Evolutionary conservation across 1,140 invertebrate species (phyloP), one percentile per base, ranked within the genome.

Genomic region (Acromyrmex charruanus): DNA sequence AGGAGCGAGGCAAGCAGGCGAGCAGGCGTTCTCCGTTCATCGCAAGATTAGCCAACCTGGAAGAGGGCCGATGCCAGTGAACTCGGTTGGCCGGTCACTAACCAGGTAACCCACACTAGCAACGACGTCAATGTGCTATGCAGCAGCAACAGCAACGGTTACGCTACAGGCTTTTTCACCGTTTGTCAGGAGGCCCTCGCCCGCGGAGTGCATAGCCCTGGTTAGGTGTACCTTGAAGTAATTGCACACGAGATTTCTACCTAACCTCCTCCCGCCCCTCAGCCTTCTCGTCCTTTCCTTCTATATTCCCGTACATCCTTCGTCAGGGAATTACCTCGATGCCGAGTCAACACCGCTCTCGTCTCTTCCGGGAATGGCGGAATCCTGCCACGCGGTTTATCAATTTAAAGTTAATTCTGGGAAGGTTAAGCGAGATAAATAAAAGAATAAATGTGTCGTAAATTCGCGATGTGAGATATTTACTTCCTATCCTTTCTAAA

Each of bases 31-130:
- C 85, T 89, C 87, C 88, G 87, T 89, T 91, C 88, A 89, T 91
- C 89, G 90, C 91, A 87, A 94, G 95, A 95, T 95, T 95, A 95
- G 94, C 94, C 92, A 94, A 94, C 91, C 93, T 94, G 93, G 93
- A 94, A 94, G 94, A 93, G 94, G 94, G 92, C 94, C 93, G 94
- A 94, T 95, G 95, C 94, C 95, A 95, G 95, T 95, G 95, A 95
- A 95, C 95, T 95, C 94, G 94, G 95, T 95, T 95, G 95, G 94
- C 94, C 95, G 95, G 95, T 95, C 95, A 95, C 94, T 95, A 95
- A 95, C 95, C 95, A 95, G 95, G 95, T 95, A 95, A 95, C 95
- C 95, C 95, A 95, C 94, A 95, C 95, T 95, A 95, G 93, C 92
- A 91, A 81, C 90, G 88, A 91, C 93, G 93, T 94, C 90, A 91